Base-by-base conservation (phyloP, 2,113 vertebrate genomes). In the Procapra przewalskii region DNA sequence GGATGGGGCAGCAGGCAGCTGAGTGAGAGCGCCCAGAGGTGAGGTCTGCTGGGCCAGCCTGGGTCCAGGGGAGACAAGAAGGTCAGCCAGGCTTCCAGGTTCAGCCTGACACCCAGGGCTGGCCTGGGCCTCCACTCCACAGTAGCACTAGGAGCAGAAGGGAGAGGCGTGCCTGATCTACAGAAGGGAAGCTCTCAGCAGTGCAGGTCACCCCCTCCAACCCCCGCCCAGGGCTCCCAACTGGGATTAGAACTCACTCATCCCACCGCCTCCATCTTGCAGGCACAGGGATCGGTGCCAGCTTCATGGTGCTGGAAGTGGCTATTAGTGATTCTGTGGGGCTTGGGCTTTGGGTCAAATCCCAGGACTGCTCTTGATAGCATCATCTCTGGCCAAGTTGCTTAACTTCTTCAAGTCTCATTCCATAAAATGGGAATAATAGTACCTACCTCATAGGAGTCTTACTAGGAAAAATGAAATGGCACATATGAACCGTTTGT, bases 31-130 rank as follows among this genome's bases (percentile, higher is more conserved):
- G 25, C 43, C 0, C 0, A 5, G 95, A n/a, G 15, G 23, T 2
- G 81, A 64, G 3, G 40, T 33, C 81, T 62, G 83, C 29, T 1
- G 29, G 64, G 36, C 45, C 4, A 27, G 9, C 90, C 99, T 99
- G 98, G 54, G 93, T 97, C 4, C 23, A 81, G 36, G 7, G 36
- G 77, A 96, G 40, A 31, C 27, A 52, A 29, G 64, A 36, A 0
- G 6, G 36, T 83, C 31, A 96, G 90, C 62, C 81, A n/a, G 93
- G 8, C 16, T 17, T 17, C 31, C 45, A 59, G 75, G 31, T 7
- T 31, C 0, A 0, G 23, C 31, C 23, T 29, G 23, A 67, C 25
- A 31, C 48, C 59, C 31, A 7, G 81, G 13, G 6, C 12, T 19
- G 6, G 60, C 23, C 48, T 36, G 6, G 11, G 85, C 36, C 29